A percentile compares a stretch with the other conserved stretches of the same genome.
These are phyloP conservation scores for Sinohyriopsis cumingii DNA, from an alignment of 2,888 invertebrate species.

Conservation along the genomic window DNA sequence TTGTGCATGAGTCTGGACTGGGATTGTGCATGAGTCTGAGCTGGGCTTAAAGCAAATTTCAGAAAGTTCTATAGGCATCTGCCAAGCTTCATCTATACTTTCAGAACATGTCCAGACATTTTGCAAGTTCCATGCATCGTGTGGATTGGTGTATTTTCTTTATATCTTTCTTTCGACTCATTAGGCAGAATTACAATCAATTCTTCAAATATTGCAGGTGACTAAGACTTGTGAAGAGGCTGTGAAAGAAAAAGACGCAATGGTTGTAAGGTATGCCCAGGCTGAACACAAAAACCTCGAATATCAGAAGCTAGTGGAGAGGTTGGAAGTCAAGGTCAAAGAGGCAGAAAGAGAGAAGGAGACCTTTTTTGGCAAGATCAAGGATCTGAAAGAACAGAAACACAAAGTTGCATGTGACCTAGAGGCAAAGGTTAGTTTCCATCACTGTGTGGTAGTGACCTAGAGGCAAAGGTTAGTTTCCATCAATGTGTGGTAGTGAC, in stretches of 20 bases:
- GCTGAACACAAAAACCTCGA: slow-evolving; percentile 70
- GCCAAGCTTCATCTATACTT: too few relatives aligned
- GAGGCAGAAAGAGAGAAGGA: slow-evolving; percentile 67
- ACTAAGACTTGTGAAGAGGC: slow-evolving; percentile 64
- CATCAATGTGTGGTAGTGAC: slow-evolving; percentile 19
- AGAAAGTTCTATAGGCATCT: too few relatives aligned
- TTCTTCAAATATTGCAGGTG: slow-evolving; percentile 42
- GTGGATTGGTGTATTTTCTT: too few relatives aligned
- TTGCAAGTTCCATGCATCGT: too few relatives aligned
- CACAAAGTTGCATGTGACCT: slow-evolving; percentile 52
- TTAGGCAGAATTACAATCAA: too few relatives aligned
- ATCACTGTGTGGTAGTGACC: not conserved
- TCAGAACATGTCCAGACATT: too few relatives aligned
- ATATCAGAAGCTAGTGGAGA: slow-evolving; percentile 52
- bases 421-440: slow-evolving; percentile 59
- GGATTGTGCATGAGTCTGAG: too few relatives aligned
- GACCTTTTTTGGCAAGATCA: slow-evolving; percentile 51
- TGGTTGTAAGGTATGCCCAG: slow-evolving; percentile 71
- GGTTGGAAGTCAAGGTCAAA: slow-evolving; percentile 58
- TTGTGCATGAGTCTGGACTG: too few relatives aligned
- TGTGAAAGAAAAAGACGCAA: slow-evolving; percentile 67
- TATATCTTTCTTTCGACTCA: too few relatives aligned
- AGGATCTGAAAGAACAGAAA: slow-evolving; percentile 60
- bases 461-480: slow-evolving; percentile 61
- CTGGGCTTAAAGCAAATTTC: too few relatives aligned